Base-by-base conservation (phyloP, 1,140 invertebrate species). In the Nautilus pompilius region DNA sequence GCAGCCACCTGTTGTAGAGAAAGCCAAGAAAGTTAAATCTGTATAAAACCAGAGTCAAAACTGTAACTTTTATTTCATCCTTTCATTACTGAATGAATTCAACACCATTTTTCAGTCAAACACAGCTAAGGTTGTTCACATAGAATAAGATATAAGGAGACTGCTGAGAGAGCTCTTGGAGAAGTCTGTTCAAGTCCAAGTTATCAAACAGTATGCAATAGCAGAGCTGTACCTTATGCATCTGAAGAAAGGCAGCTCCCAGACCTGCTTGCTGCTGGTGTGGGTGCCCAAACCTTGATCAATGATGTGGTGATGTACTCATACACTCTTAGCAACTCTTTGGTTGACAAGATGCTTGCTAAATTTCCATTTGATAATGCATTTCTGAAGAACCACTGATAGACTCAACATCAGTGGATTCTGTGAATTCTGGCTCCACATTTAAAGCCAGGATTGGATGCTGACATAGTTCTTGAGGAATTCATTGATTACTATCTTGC, bases 21-120 rank as follows among this genome's bases (percentile, higher is more conserved):
- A 60, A n/a, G 24, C 34, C 3, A 54, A 62, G 17, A 33, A 20
- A 53, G 55, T 68, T 0, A 60, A 53, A 36, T 48, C 17, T 3
- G 29, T 3, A 20, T 10, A 1, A 51, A 45, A n/a, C 41, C 15
- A 24, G 66, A 65, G 36, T 28, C 61, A 15, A 29, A 65, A 2
- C 15, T 68, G 29, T 65, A 64, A 61, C 24, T 22, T 64, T n/a
- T 17, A 48, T 5, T 68, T 53, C 30, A 65, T 61, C 15, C 28
- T 68, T 15, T n/a, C 20, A 26, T 54, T 48, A 32, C 29, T 68
- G 30, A 65, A 64, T 49, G 58, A 68, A 33, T 68, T 68, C 58
- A 68, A 68, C 54, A 61, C 59, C 22, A 32, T 48, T n/a, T 60
- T 55, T 46, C 20, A 56, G 58, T 34, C 51, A 22, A 36, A 66